Conservation (phyloP, 2,113 vertebrate genomes). For the Lepus americanus region DNA sequence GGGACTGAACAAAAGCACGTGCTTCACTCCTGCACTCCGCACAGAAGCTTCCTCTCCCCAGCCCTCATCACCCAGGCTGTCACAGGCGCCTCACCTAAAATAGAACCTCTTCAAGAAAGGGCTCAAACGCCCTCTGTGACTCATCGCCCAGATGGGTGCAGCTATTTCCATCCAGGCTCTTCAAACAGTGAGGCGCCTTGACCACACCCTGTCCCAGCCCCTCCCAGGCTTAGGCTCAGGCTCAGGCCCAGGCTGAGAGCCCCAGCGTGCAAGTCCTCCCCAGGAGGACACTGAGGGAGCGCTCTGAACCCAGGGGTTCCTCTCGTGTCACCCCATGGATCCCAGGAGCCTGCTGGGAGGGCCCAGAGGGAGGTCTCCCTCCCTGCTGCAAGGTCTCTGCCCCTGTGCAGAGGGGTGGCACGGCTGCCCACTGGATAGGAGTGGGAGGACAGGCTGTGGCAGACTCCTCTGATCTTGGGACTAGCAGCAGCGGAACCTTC, state of each 20-base stretch:
- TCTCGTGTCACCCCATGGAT: neutral
- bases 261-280: neutral
- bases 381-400: neutral
- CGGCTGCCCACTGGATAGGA: neutral
- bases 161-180: conserved; percentile 79
- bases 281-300: neutral
- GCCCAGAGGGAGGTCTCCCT: neutral
- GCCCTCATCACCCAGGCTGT: conserved; percentile 43
- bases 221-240: neutral
- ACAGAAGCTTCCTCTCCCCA: conserved; percentile 45
- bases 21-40: neutral
- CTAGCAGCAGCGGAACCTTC: neutral
- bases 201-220: neutral
- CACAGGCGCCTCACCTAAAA: conserved; percentile 75
- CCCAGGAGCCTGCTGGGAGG: neutral
- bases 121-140: conserved; percentile 69
- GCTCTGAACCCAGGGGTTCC: neutral
- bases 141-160: conserved; percentile 79
- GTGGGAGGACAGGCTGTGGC: neutral
- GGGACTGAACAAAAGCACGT: conserved; percentile 2
- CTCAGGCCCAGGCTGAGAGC: neutral
- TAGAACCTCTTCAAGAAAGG: conserved; percentile 74
- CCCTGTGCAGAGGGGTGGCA: neutral
- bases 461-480: neutral
- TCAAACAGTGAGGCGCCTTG: conserved; percentile 33